Percentiles rank a stretch among this genome's conserved stretches.
These are phyloP conservation scores for Botia kubotai DNA, from an alignment of 2,797 vertebrate species.

Conservation along the genomic window DNA sequence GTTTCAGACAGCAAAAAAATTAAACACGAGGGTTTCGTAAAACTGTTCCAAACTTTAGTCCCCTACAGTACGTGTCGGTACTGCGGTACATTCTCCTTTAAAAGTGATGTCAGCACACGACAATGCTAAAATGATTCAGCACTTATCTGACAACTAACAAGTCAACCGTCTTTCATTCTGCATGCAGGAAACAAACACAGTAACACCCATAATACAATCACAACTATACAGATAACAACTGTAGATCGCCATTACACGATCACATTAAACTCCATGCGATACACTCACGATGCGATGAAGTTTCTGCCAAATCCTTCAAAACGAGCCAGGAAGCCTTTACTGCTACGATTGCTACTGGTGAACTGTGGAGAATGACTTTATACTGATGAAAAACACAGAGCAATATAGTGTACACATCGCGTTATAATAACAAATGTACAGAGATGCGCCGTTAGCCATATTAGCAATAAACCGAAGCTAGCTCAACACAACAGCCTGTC, in stretches of 20 bases:
- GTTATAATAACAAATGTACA: background rate
- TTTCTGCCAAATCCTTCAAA: background rate
- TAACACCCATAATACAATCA: background rate
- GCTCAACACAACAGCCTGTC: background rate
- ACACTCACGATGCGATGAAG: background rate
- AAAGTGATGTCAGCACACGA: background rate
- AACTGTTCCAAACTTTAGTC: too few species aligned
- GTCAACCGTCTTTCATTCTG: background rate
- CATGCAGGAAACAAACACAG: background rate
- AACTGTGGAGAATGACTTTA: too few species aligned
- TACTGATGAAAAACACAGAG: too few species aligned
- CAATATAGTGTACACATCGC: too few species aligned
- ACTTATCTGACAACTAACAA: background rate
- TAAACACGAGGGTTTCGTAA: too few species aligned
- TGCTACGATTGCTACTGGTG: background rate
- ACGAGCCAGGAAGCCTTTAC: background rate
- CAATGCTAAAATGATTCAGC: slow-evolving; percentile 27
- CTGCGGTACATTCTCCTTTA: background rate
- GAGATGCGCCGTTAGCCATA: background rate
- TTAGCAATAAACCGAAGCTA: slow-evolving; percentile 10
- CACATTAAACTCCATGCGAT: background rate
- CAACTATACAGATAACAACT: too few species aligned
- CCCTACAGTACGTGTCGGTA: too few species aligned
- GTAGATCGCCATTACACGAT: too few species aligned
- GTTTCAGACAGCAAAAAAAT: too few species aligned